A percentile compares a stretch with the other conserved stretches of the same genome.
Conservation (phyloP, 1,140 invertebrate species). For the Heliconius melpomene region DNA sequence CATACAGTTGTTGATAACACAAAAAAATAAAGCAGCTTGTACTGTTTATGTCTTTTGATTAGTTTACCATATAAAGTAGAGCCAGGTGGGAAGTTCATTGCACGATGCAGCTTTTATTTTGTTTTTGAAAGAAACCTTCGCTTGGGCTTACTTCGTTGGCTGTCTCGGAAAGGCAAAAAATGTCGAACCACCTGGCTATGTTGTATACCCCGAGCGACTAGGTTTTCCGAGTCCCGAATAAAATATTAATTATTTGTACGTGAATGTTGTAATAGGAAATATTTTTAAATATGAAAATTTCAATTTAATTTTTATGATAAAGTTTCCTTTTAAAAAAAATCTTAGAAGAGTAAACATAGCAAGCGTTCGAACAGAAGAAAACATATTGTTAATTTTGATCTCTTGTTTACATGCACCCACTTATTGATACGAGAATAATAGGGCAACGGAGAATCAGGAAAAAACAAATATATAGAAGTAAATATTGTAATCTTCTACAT, state of each 20-base stretch:
- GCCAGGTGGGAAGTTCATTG: conserved; percentile 72
- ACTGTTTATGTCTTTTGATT: conserved; percentile 37
- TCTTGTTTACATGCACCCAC: background rate
- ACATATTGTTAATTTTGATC: background rate
- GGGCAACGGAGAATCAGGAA: background rate
- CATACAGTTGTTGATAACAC: background rate
- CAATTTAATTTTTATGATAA: background rate
- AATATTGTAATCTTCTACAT: background rate
- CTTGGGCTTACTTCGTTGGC: conserved; percentile 43
- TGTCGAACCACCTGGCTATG: conserved; percentile 59
- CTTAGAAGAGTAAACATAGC: background rate
- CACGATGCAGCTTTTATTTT: conserved; percentile 61
- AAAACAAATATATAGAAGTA: background rate
- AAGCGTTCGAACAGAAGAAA: background rate
- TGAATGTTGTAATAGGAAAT: background rate
- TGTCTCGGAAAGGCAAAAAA: conserved; percentile 55
- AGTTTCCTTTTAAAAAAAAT: too few relatives aligned
- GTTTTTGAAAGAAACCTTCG: conserved; percentile 53
- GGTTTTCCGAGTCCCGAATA: background rate
- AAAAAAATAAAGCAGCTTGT: conserved; percentile 28
- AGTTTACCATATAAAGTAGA: conserved; percentile 47
- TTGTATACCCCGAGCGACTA: conserved; percentile 21
- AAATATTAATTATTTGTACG: background rate
- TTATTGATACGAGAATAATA: background rate
- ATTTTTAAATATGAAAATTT: background rate